Percentiles rank a stretch among this genome's conserved stretches.
These are phyloP conservation scores for Vesta saturnalis DNA, from an alignment of 2,888 invertebrate species.

Conservation along the genomic window DNA sequence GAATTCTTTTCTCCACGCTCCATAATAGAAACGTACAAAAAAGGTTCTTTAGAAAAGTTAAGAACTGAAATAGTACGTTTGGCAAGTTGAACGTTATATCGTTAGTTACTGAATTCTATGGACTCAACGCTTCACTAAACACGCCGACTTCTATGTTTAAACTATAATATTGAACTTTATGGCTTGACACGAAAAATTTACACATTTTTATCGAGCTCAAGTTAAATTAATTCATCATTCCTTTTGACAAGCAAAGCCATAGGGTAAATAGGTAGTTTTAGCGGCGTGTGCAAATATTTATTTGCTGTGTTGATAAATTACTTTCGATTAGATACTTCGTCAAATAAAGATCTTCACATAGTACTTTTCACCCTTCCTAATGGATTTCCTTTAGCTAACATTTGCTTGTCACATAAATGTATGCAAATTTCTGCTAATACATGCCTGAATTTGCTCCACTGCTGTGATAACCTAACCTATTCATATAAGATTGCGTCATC, in stretches of 20 bases:
- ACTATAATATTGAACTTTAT: slow-evolving; percentile 24
- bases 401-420: slow-evolving; percentile 25
- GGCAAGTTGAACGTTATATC: slow-evolving; percentile 32
- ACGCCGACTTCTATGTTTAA: slow-evolving; percentile 21
- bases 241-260: no score
- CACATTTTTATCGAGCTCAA: neutral
- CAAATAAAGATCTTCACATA: slow-evolving; percentile 31
- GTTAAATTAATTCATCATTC: neutral
- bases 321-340: slow-evolving; percentile 32
- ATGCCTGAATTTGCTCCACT: slow-evolving; percentile 5
- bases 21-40: neutral
- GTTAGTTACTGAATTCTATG: slow-evolving; percentile 31
- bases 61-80: slow-evolving; percentile 29
- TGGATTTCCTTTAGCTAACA: slow-evolving; percentile 35
- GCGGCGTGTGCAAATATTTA: slow-evolving; percentile 29
- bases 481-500: slow-evolving; percentile 11
- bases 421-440: slow-evolving; percentile 25
- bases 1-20: neutral
- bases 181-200: slow-evolving; percentile 10
- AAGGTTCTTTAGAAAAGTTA: slow-evolving; percentile 15
- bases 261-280: neutral
- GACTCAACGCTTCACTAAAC: slow-evolving; percentile 28
- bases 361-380: slow-evolving; percentile 37
- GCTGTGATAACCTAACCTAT: slow-evolving; percentile 7
- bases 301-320: slow-evolving; percentile 32